Evolutionary conservation across 35 echinoderm and acorn worm species (phyloP).

Genomic region (Lytechinus variegatus): DNA sequence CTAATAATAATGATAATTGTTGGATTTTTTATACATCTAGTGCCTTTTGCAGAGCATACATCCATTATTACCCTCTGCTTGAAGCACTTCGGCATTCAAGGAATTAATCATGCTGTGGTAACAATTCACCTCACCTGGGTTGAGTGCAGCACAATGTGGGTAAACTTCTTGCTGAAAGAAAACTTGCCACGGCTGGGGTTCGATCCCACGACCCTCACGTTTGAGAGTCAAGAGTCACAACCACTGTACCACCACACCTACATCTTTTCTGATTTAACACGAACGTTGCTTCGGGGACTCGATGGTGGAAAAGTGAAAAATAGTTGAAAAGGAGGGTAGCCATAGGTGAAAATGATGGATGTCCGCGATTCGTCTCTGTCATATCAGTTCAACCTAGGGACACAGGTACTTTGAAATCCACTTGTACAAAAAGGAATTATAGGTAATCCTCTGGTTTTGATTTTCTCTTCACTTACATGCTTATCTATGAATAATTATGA

Average conservation of each 20-base stretch:
- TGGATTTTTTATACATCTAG: too few species aligned
- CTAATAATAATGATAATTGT: too few species aligned
- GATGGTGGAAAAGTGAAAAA: neutral
- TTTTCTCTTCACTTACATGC: neutral
- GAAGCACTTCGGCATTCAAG: too few species aligned
- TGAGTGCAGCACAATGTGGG: too few species aligned
- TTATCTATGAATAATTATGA: slow-evolving; percentile 14
- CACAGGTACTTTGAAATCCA: slow-evolving; percentile 4
- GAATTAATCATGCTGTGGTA: too few species aligned
- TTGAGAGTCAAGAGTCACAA: too few species aligned
- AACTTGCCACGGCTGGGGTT: too few species aligned
- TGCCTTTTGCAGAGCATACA: too few species aligned
- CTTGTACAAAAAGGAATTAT: slow-evolving; percentile 11
- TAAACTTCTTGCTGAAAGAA: too few species aligned
- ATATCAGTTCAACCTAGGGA: neutral
- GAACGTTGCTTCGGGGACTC: neutral
- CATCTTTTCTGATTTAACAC: neutral
- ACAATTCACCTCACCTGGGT: too few species aligned
- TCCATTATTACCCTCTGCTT: too few species aligned
- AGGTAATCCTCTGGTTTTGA: slow-evolving; percentile 19
- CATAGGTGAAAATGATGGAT: neutral
- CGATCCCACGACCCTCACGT: too few species aligned
- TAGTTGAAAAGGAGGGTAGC: neutral
- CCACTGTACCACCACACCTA: neutral
- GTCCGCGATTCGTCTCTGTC: neutral